Evolutionary conservation across 2,888 invertebrate genomes (phyloP), one percentile per base, ranked within the genome.

Genomic region (Ectobius pallidus): DNA sequence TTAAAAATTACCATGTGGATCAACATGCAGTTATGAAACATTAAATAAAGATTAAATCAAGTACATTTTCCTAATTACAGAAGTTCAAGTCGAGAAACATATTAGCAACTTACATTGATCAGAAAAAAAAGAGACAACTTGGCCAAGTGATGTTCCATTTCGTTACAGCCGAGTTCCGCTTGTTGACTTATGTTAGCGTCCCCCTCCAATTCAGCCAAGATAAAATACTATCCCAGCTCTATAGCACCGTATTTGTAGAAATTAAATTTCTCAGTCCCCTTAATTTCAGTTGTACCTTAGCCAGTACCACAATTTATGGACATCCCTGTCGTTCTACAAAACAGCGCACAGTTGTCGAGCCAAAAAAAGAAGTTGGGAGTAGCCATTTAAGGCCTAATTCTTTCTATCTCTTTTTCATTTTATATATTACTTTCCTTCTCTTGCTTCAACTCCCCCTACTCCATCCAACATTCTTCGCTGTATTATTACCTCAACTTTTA

Each of bases 401-500:
- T 61, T 55, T 61, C 49, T 62, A 25, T 22, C 34, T 62, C 22
- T 71, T 68, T 22, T 69, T 69, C 44, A 63, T 69, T 63, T 74
- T 69, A 74, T 74, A 71, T 72, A 74, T 74, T 74, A 74, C 49
- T 22, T 63, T 49, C 49, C 44, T 69, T 49, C 32, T 44, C 30
- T 22, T 44, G 61, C 68, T 52, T 63, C 32, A 7, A 44, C 39
- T 34, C 34, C 46, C 32, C n/a, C 18, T 49, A 25, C 6, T 61
- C 22, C 49, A 39, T 39, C 58, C 16, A 32, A 69, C 68, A 72
- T 61, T 71, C 69, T 63, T 62, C 69, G 34, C 61, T 71, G 73
- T 75, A 68, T 73, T 75, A 75, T 75, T 75, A 73, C 75, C 73
- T 73, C 72, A 72, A 75, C 69, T 75, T 75, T 73, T 75, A 75